phyloP scores from a whole-genome alignment of 2,888 invertebrate species.

The Ichneumon xanthorius region DNA sequence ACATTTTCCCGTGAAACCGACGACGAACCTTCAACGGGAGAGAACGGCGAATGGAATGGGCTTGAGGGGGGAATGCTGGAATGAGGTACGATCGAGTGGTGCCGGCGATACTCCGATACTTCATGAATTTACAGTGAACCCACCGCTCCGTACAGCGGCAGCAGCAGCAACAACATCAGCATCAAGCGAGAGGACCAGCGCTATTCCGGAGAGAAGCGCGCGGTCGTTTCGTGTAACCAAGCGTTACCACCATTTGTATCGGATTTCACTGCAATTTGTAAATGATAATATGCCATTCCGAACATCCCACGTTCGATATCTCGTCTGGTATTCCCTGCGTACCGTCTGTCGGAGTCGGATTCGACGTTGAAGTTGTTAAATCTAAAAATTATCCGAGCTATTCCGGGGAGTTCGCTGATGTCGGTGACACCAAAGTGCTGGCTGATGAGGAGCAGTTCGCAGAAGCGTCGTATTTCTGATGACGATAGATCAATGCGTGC shows the following conservation, averaged over 20 bases:
- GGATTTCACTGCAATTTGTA: slow-evolving; percentile 75
- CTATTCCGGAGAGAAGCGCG: slow-evolving; percentile 6
- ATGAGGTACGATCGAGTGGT: slow-evolving; percentile 49
- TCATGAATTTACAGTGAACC: slow-evolving; percentile 57
- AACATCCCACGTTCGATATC: background rate
- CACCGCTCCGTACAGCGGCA: slow-evolving; percentile 4
- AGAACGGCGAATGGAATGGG: slow-evolving; percentile 27
- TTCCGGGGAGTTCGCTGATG: background rate
- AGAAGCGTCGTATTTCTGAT: background rate
- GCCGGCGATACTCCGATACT: slow-evolving; percentile 45
- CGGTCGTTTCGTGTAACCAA: slow-evolving; percentile 68
- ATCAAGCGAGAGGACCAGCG: slow-evolving; percentile 15
- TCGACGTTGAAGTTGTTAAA: slow-evolving; percentile 28
- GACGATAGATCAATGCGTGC: slow-evolving; percentile 25
- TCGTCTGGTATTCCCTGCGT: background rate
- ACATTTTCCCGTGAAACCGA: slow-evolving; percentile 41
- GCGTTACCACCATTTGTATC: slow-evolving; percentile 71
- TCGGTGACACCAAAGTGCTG: background rate
- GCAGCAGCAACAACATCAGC: background rate
- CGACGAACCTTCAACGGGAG: slow-evolving; percentile 4
- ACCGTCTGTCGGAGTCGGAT: background rate
- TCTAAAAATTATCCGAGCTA: slow-evolving; percentile 28
- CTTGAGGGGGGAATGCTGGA: slow-evolving; percentile 5
- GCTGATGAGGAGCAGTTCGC: slow-evolving; percentile 6
- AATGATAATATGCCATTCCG: slow-evolving; percentile 65